Evolutionary conservation across 2,113 vertebrate species (phyloP).

Genomic region (Anolis carolinensis): DNA sequence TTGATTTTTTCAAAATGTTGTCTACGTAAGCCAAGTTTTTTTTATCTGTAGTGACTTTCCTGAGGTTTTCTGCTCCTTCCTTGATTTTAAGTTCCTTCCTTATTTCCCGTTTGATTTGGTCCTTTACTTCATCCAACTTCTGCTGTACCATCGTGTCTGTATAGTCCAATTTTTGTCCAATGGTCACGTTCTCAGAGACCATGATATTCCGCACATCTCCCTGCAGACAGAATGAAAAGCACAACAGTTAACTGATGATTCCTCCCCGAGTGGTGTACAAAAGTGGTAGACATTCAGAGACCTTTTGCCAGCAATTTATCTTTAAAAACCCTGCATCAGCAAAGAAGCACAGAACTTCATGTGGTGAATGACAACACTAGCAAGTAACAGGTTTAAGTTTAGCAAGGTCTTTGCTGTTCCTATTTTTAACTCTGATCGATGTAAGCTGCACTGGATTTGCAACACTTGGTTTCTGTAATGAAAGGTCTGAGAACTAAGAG

Average conservation of each 20-base stretch:
- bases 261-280: neutral
- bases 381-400: conserved; percentile 37
- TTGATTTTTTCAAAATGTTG: conserved; percentile 98
- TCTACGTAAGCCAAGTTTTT: conserved; percentile 98
- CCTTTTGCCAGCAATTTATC: conserved; percentile 5
- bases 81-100: conserved; percentile 99
- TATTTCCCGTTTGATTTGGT: conserved; percentile 97
- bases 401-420: conserved; percentile 43
- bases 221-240: conserved; percentile 71
- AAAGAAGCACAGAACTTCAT: conserved; percentile 30
- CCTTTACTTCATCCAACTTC: conserved; percentile 95
- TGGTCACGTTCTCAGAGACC: conserved; percentile 86
- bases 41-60: conserved; percentile 97
- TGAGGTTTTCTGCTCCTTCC: conserved; percentile 96
- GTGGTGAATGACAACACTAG: conserved; percentile 34
- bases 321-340: conserved; percentile 8
- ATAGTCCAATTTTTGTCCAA: conserved; percentile 91
- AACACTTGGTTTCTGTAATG: conserved; percentile 52
- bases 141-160: conserved; percentile 95
- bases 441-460: conserved; percentile 53
- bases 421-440: conserved; percentile 58
- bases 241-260: conserved; percentile 42
- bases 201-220: conserved; percentile 88
- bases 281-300: conserved; percentile 9
- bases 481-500: conserved; percentile 35